Evolutionary conservation across 2,888 invertebrate species (phyloP), one percentile per base, ranked within the genome.

Genomic region (Eubasilissa splendida): DNA sequence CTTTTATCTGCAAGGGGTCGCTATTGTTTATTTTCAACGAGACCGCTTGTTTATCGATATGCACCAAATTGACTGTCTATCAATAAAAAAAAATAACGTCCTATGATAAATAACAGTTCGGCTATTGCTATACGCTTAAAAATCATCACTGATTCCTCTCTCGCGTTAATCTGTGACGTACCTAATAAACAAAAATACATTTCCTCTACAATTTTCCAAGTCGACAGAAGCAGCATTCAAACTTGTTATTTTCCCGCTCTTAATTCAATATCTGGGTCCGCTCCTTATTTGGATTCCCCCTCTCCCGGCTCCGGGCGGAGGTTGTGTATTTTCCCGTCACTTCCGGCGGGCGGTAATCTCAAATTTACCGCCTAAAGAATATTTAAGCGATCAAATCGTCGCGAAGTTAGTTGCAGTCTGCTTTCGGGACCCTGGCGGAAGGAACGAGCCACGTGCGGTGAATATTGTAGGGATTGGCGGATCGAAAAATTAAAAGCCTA

Each of bases 271-370:
- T 63, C 33, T 12, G 42, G 3, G 42, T 2, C 31, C 63, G 33
- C 12, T 33, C 9, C 63, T 33, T 63, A 12, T 63, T 12, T 12
- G 42, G 10, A 12, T 63, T 33, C 63, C 63, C 42, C 5, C 12
- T 33, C 42, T 3, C 63, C 60, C 63, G 12, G 7, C 42, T 42
- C 42, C 42, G 12, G 33, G 63, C 63, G 63, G 63, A 63, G 33
- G 63, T 12, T 63, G 63, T 63, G 63, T 63, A 63, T 63, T 63
- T 63, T 63, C 63, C 63, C 11, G 63, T 8, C 11, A 63, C 63
- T 63, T 63, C 63, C 63, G 33, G 33, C 42, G 63, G 33, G 63
- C 63, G 63, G 63, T 63, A 63, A 63, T 63, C 31, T 33, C 12
- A 31, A 63, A 63, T 11, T 63, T 63, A 33, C 33, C 31, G 33